phyloP scores from a whole-genome alignment of 2,888 invertebrate species.

The Alitta virens region DNA sequence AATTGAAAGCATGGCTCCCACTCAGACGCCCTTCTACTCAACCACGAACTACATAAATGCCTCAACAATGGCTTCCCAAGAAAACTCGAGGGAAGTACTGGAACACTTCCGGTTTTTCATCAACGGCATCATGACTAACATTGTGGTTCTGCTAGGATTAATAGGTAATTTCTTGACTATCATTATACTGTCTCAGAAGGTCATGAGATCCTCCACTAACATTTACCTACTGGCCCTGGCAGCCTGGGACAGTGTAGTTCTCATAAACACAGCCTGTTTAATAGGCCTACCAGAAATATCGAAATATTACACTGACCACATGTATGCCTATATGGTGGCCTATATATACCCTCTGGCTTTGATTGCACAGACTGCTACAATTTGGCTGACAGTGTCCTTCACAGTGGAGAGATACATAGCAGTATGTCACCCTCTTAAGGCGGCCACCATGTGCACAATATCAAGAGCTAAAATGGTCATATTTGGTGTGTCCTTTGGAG shows the following conservation, averaged over 20 bases:
- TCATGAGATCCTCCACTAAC: conserved; percentile 75
- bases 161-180: conserved; percentile 66
- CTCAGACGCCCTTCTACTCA: too few relatives aligned
- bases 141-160: conserved; percentile 64
- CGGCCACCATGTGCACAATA: conserved; percentile 87
- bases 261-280: conserved; percentile 44
- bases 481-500: conserved; percentile 74
- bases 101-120: conserved; percentile 27
- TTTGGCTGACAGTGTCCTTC: conserved; percentile 74
- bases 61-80: too few relatives aligned
- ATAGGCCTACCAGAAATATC: conserved; percentile 41
- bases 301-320: conserved; percentile 30
- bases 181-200: conserved; percentile 63
- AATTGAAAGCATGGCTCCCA: too few relatives aligned
- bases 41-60: too few relatives aligned
- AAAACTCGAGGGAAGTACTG: too few relatives aligned
- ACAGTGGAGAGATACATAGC: conserved; percentile 89
- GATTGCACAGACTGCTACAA: conserved; percentile 88
- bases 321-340: conserved; percentile 47
- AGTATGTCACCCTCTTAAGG: conserved; percentile 71
- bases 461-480: conserved; percentile 83
- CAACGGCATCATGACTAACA: conserved; percentile 42
- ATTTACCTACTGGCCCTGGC: conserved; percentile 53
- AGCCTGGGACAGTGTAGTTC: conserved; percentile 53
- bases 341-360: conserved; percentile 70